Evolutionary conservation across 2,113 vertebrate species (phyloP), one percentile per base, ranked within the genome.

Genomic region (Nyctibius bracteatus): DNA sequence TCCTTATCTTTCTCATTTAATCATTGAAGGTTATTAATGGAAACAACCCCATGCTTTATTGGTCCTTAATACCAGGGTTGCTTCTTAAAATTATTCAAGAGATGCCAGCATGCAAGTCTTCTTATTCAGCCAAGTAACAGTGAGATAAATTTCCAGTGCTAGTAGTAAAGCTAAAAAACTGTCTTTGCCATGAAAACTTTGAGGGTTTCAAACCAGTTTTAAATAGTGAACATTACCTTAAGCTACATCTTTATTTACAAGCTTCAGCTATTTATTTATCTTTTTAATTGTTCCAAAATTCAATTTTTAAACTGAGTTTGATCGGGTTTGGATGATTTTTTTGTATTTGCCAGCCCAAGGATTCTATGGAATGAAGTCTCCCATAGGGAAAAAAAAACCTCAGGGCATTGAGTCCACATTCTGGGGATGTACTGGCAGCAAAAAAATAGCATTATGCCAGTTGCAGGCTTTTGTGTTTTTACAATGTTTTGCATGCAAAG

Each of bases 231-330:
- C 52, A 30, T 62, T 51, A 66, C 79, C 30, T 46, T 55, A 62
- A 59, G 51, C 35, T 70, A 62, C 22, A 4, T 28, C 35, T 62
- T 90, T 93, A 61, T 90, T 94, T 95, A 81, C 43, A 90, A 88
- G 59, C 75, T 94, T 86, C 75, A 93, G 21, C 63, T 92, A 86
- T 72, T 82, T 94, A 51, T 79, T 73, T 87, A 61, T 93, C 27
- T 74, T 92, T 93, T 84, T 74, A 93, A 95, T 90, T 95, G 79
- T 84, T 86, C 25, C 46, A 81, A 78, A 90, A 92, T 74, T 78
- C 88, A 81, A 13, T 67, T 43, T 93, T 93, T 88, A 84, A 88
- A 84, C 24, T 14, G 63, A 81, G 44, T 66, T 86, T 1, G 6
- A 86, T 86, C 0, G 0, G 17, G n/a, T 93, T 92, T 86, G 72